Evolutionary conservation across 2,888 invertebrate species (phyloP), one percentile per base, ranked within the genome.

Genomic region (Rhingia campestris): DNA sequence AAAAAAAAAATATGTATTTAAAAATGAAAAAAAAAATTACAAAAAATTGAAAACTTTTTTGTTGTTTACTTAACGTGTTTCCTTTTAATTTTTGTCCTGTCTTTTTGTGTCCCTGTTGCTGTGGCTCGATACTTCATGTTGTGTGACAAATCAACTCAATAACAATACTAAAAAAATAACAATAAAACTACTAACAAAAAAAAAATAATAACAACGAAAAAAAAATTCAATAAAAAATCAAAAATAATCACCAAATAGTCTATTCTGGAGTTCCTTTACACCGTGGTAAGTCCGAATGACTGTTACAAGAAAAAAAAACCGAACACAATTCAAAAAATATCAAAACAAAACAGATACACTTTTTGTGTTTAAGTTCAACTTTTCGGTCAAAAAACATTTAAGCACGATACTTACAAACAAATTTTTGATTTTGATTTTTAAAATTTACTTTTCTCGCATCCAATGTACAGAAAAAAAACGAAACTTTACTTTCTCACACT

Each of bases 241-340:
- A 59, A 75, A 81, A 95, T 96, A 84, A 84, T 70, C 69, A 80
- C 51, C 79, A 84, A 22, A 80, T 84, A 97, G 97, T 96, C 96
- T 96, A 95, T 97, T 97, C 96, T 97, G 97, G 97, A 97, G 96
- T 95, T 97, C 97, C 95, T 97, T 97, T 96, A 96, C 96, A 95
- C 97, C 97, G 95, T 96, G 97, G 97, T 97, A 97, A 97, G 97
- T 97, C 95, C 94, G 95, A 94, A 93, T 93, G 93, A 92, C 88
- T 87, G 87, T 87, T 82, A 81, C 80, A 86, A 86, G 76, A 73
- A 81, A 87, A 74, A 81, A 67, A 82, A 86, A 85, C 81, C 87
- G 86, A 86, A 86, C 86, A 86, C 81, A 75, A 76, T 53, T 59
- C 58, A 70, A 69, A 56, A 37, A 53, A 66, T 51, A 75, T 58